Base-by-base conservation (phyloP, 2,888 invertebrate genomes). In the Dilophus febrilis region DNA sequence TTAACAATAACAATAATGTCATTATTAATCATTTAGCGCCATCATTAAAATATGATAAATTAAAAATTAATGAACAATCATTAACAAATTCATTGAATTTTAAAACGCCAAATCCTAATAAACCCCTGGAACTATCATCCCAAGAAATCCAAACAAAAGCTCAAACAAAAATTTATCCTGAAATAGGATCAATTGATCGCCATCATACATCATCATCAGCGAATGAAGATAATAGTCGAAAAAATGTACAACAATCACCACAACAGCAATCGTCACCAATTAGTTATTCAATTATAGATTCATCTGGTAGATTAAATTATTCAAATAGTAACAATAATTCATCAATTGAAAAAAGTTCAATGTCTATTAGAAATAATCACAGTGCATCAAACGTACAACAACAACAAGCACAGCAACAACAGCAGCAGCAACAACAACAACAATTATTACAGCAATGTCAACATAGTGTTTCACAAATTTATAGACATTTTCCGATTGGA, bases 131-230 rank as follows among this genome's bases (percentile, higher is more conserved):
- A 14, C 13, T 6, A 29, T 35, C 33, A 19, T 30, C 33, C 4
- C 35, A 35, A 13, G 19, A 19, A 43, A 72, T 79, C 49, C 80
- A 80, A 60, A 76, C 79, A 44, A 82, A 83, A 64, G 77, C 78
- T 47, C 79, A 81, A 64, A 71, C 77, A 49, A 83, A 83, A 66
- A 73, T 77, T 50, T 82, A 82, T 59, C 77, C 80, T 40, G 82
- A 82, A 53, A 51, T 79, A 48, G 66, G 12, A 16, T 16, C 14
- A 46, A 49, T 60, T 53, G 52, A 17, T 30, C 10, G 51, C 51
- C 18, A 26, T 17, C 27, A 14, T 13, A 13, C n/a, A 35, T 13
- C 8, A 35, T 12, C 18, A 18, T 12, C 18, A 12, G 11, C 18
- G 19, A 8, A 22, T 6, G 22, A 22, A 6, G 8, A 4, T 22